phyloP scores from a whole-genome alignment of 2,888 invertebrate species.

The Helobdella robusta region DNA sequence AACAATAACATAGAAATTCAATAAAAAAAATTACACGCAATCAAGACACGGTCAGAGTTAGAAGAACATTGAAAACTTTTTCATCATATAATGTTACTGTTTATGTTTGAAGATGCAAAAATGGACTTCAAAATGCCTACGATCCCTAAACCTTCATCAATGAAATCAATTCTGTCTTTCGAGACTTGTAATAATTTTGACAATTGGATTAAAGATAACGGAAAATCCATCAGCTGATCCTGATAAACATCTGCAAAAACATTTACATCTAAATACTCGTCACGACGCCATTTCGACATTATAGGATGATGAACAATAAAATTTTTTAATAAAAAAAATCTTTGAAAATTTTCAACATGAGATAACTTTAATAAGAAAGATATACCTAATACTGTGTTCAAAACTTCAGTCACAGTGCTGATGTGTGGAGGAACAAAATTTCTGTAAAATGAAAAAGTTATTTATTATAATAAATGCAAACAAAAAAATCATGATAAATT shows the following conservation, averaged over 20 bases:
- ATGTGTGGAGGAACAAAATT: slow-evolving; percentile 1
- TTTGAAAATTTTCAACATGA: not conserved
- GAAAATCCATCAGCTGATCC: slow-evolving; percentile 10
- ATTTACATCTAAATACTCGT: too few species aligned
- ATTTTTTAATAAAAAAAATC: not conserved
- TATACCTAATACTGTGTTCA: not conserved
- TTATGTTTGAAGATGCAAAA: too few species aligned
- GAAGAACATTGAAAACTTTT: not conserved
- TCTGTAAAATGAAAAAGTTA: not conserved
- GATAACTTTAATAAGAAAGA: not conserved
- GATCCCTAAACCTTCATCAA: slow-evolving; percentile 3
- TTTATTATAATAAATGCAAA: not conserved
- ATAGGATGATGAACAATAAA: not conserved
- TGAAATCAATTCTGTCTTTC: slow-evolving; percentile 20
- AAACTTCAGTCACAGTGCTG: not conserved
- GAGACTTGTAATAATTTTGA: slow-evolving; percentile 6
- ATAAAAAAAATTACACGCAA: too few species aligned
- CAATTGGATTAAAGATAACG: slow-evolving; percentile 7
- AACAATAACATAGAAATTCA: too few species aligned
- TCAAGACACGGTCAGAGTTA: too few species aligned
- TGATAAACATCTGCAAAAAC: slow-evolving; percentile 15
- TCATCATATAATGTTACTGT: not conserved
- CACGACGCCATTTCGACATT: not conserved
- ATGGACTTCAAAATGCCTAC: slow-evolving; percentile 7
- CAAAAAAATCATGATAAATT: not conserved